Evolutionary conservation across 2,113 vertebrate genomes (phyloP), one percentile per base, ranked within the genome.

Genomic region (Symphodus melops): DNA sequence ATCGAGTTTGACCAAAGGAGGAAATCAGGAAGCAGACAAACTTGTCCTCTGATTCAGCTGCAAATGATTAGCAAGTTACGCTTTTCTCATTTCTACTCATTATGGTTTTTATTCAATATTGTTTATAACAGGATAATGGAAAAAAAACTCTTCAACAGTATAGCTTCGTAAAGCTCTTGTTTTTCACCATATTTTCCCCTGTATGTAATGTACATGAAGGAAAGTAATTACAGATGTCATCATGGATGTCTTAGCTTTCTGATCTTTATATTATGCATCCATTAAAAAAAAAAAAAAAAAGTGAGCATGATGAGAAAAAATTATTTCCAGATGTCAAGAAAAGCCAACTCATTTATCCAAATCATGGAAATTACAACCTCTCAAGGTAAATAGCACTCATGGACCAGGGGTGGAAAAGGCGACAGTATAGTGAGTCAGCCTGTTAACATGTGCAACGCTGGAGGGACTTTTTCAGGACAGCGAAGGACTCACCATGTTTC

Each of bases 361-460:
- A 86, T 87, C 75, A 88, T 91, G 89, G 88, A 91, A 93, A 92
- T 90, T 81, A 76, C 77, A 85, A 83, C 75, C 82, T 84, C 56
- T 81, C 42, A 84, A 90, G 84, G 84, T 90, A 90, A 91, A 85
- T 81, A 86, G 25, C 56, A 57, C 71, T 82, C 65, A 71, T 42
- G 61, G 33, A 86, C 8, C 58, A 62, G 20, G 46, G 76, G 36
- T 78, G 91, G 91, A 91, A 92, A 91, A 90, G 86, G 74, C 79
- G 48, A 83, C 42, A 0, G 54, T 49, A 63, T 25, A 20, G 60
- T 92, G 88, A 92, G 76, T 92, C 88, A 91, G 72, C 64, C 57
- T n/a, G 21, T 16, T 71, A 80, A 87, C 76, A 83, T 83, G 49
- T 75, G 60, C 58, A 25, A 12, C 70, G 72, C 53, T 58, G 46